These are phyloP conservation scores for Cerastis rubricosa DNA, from an alignment of 2,888 invertebrate species.

Conservation along the genomic window DNA sequence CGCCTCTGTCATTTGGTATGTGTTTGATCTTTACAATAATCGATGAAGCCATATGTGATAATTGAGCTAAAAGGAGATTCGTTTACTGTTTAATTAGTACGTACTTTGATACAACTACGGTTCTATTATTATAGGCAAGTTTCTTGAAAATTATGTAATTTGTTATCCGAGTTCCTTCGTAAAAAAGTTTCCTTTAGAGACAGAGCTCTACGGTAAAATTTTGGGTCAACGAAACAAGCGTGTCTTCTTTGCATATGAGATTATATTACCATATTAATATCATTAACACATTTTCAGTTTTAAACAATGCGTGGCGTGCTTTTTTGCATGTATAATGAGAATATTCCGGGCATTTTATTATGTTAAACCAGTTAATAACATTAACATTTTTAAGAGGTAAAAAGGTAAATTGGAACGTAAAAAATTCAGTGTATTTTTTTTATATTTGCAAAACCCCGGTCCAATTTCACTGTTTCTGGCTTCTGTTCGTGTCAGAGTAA, in stretches of 20 bases:
- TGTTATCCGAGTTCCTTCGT: neutral
- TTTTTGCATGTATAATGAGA: conserved; percentile 37
- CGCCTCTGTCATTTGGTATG: neutral
- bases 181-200: conserved; percentile 18
- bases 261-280: conserved; percentile 58
- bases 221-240: conserved; percentile 44
- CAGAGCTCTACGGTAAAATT: conserved; percentile 22
- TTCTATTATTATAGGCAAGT: neutral
- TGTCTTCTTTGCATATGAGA: conserved; percentile 53
- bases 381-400: conserved; percentile 28
- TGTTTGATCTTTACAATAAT: conserved; percentile 17
- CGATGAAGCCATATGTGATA: conserved; percentile 26
- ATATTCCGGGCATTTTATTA: conserved; percentile 34
- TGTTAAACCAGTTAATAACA: conserved; percentile 30
- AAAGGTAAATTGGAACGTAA: conserved; percentile 28
- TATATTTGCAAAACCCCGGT: conserved; percentile 9
- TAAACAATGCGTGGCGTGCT: conserved; percentile 37
- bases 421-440: conserved; percentile 28
- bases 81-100: conserved; percentile 20
- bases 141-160: conserved; percentile 4
- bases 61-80: conserved; percentile 32
- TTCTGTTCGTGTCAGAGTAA: conserved; percentile 16
- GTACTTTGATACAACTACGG: conserved; percentile 10
- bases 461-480: conserved; percentile 16
- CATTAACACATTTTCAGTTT: conserved; percentile 52